These are phyloP conservation scores for Mesoligia furuncula DNA, from an alignment of 2,888 invertebrate species.

Conservation along the genomic window DNA sequence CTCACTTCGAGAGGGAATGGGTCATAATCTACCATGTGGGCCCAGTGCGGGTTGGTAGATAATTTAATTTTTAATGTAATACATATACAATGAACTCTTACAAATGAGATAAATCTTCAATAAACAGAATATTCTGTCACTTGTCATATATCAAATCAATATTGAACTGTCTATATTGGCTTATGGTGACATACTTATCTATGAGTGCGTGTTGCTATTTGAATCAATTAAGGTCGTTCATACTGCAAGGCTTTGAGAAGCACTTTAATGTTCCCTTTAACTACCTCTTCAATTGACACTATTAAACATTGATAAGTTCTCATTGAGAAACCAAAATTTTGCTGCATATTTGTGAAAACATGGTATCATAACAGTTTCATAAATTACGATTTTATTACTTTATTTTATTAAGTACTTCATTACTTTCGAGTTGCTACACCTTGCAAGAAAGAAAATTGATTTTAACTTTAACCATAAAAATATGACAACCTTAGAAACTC, in stretches of 20 bases:
- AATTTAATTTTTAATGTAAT: not conserved
- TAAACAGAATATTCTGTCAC: not conserved
- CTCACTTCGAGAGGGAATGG: too few species aligned
- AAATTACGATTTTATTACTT: too few species aligned
- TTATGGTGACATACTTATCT: slow-evolving; percentile 16
- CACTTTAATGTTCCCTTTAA: slow-evolving; percentile 23
- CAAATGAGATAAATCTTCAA: slow-evolving; percentile 4
- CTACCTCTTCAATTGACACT: slow-evolving; percentile 39
- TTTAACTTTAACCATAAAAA: not conserved
- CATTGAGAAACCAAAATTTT: slow-evolving; percentile 7
- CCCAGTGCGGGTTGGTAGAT: not conserved
- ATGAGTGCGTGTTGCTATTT: slow-evolving; percentile 25
- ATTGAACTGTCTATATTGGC: not conserved
- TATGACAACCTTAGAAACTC: too few species aligned
- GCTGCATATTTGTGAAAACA: not conserved
- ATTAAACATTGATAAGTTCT: slow-evolving; percentile 6
- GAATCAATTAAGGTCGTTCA: slow-evolving; percentile 48
- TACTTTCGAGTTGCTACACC: not conserved
- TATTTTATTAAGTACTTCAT: too few species aligned
- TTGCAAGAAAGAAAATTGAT: not conserved
- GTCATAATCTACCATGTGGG: not conserved
- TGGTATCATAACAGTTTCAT: not conserved
- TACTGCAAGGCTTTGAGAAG: slow-evolving; percentile 26
- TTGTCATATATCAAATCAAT: slow-evolving; percentile 2
- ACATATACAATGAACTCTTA: slow-evolving; percentile 3